Conservation (phyloP, 2,888 invertebrate species). For the Drosophila trichaetosa region DNA sequence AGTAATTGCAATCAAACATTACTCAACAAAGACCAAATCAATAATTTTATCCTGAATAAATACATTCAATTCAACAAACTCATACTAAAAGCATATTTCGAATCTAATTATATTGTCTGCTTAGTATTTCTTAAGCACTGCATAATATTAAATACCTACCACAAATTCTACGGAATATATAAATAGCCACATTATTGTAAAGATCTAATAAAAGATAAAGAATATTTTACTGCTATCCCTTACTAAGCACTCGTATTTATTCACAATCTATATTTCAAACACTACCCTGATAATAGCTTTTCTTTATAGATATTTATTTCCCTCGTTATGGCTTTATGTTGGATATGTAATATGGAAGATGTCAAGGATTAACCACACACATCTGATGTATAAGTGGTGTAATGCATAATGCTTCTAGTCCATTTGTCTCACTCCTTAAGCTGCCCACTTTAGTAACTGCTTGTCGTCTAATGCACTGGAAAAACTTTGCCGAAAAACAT, state of each 20-base stretch:
- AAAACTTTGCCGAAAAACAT: slow-evolving; percentile 47
- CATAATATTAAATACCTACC: neutral
- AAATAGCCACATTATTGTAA: neutral
- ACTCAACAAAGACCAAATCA: neutral
- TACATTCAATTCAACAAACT: neutral
- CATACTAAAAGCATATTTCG: neutral
- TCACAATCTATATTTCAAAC: neutral
- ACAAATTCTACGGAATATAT: neutral
- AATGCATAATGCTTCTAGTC: neutral
- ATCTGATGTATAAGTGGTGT: neutral
- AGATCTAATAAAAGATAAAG: neutral
- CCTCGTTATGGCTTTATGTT: neutral
- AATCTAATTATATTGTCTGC: neutral
- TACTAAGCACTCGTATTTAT: neutral
- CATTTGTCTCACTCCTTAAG: neutral
- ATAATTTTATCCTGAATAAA: neutral
- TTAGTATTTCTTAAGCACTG: neutral
- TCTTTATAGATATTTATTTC: neutral
- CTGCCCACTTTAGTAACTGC: slow-evolving; percentile 2
- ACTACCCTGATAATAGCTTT: neutral
- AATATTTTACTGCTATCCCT: neutral
- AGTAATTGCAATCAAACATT: neutral
- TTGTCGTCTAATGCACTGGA: slow-evolving; percentile 47
- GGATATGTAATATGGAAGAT: neutral
- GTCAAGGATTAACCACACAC: neutral